Conservation (phyloP, 37 sponge, comb jelly and placozoan genomes). For the Haliclona indistincta region DNA sequence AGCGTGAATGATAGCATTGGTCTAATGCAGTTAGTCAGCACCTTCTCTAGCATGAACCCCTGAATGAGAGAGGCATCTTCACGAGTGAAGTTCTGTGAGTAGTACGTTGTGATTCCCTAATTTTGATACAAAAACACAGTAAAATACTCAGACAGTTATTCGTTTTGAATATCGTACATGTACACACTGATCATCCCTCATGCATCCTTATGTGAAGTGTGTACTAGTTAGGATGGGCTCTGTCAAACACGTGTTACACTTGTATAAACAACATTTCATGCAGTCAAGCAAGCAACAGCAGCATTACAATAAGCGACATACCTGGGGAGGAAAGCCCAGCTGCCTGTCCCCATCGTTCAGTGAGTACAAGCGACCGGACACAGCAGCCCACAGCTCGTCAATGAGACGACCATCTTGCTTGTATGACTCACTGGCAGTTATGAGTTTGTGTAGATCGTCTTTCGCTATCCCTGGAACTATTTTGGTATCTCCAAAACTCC, state of each 20-base stretch:
- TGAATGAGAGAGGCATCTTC: conserved; percentile 82
- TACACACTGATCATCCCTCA: no score
- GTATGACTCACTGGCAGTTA: conserved; percentile 44
- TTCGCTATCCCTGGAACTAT: conserved; percentile 70
- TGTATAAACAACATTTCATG: no score
- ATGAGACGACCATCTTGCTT: conserved; percentile 21
- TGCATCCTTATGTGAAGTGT: no score
- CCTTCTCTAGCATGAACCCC: conserved; percentile 81
- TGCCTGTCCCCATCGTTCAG: conserved; percentile 49
- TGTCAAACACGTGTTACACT: no score
- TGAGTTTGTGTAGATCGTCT: conserved; percentile 61
- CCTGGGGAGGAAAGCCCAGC: conserved; percentile 71
- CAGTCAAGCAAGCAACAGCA: no score
- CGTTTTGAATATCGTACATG: no score
- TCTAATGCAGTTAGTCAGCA: conserved; percentile 2
- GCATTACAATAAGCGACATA: conserved; percentile 11
- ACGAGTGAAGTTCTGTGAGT: conserved; percentile 67
- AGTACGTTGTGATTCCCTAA: conserved; percentile 90
- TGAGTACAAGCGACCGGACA: conserved; percentile 72
- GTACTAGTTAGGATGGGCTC: no score
- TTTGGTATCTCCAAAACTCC: conserved; percentile 91
- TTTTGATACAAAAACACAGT: not conserved
- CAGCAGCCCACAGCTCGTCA: conserved; percentile 59
- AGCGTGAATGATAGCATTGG: not conserved
- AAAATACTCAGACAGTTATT: no score